Conservation (phyloP, 2,797 vertebrate species). For the Oceanodroma leucorhoa region DNA sequence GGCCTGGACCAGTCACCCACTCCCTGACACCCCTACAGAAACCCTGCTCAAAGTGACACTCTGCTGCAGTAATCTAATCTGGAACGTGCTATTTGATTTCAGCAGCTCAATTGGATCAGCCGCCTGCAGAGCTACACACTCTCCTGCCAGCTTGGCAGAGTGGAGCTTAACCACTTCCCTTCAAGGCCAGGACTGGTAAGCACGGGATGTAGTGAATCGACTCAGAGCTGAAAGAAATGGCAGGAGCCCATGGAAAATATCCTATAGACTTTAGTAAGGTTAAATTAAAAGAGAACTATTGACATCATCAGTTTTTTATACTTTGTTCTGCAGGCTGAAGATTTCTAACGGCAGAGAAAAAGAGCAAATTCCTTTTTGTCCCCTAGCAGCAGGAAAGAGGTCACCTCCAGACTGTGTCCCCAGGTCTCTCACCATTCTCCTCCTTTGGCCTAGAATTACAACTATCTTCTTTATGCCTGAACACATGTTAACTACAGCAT, state of each 20-base stretch:
- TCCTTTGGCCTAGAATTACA: not conserved
- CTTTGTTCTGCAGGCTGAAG: not conserved
- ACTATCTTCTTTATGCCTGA: not conserved
- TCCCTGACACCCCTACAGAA: not conserved
- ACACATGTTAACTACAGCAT: not conserved
- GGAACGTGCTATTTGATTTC: not conserved
- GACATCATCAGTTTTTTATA: fast-evolving
- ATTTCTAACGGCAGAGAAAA: not conserved
- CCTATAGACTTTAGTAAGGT: not conserved
- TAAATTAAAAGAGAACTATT: not conserved
- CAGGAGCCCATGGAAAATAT: not conserved
- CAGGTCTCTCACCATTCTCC: not conserved
- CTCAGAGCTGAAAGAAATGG: not conserved
- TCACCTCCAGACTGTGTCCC: not conserved
- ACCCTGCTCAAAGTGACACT: not conserved
- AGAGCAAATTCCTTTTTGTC: not conserved
- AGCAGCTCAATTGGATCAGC: not conserved
- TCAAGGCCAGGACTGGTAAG: not conserved
- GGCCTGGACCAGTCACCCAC: not conserved
- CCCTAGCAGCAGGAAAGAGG: not conserved
- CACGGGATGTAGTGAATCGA: not conserved
- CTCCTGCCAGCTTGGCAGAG: not conserved
- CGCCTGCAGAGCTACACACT: not conserved
- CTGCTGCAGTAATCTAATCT: not conserved
- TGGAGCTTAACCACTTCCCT: not conserved